Evolutionary conservation across 2,888 invertebrate genomes (phyloP).

Genomic region (Iselma pallidipennis): DNA sequence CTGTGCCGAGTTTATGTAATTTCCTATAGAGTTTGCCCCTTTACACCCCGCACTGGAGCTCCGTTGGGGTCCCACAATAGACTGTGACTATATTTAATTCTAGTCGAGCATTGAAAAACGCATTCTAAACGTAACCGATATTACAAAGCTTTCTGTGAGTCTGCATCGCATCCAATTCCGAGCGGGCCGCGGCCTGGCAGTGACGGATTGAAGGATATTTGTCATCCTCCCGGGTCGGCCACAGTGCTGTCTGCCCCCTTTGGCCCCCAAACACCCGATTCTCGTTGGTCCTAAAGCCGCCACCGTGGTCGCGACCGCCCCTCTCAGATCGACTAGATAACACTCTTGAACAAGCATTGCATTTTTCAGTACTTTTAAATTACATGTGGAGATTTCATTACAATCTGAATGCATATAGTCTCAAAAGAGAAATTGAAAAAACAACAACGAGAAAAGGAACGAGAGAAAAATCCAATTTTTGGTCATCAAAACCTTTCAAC

Average conservation of each 20-base stretch:
- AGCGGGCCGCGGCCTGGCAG: constrained; percentile 62
- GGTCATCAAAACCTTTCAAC: neutral
- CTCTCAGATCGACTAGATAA: constrained; percentile 49
- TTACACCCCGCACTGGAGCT: constrained; percentile 47
- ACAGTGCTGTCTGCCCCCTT: constrained; percentile 54
- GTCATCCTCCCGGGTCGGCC: constrained; percentile 66
- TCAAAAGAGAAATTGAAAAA: neutral
- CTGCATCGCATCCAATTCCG: constrained; percentile 59
- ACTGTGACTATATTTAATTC: constrained; percentile 41
- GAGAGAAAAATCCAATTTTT: neutral
- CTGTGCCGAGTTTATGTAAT: constrained; percentile 60
- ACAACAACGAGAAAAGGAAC: neutral
- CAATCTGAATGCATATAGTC: neutral
- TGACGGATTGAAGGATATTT: constrained; percentile 72
- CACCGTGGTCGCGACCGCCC: constrained; percentile 33
- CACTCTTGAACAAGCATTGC: constrained; percentile 52
- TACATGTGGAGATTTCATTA: constrained; percentile 47
- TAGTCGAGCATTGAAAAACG: constrained; percentile 23
- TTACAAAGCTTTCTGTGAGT: constrained; percentile 59
- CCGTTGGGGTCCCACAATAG: constrained; percentile 50
- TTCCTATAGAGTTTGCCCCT: constrained; percentile 58
- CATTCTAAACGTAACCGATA: constrained; percentile 54
- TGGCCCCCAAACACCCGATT: constrained; percentile 39
- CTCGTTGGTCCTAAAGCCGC: constrained; percentile 39
- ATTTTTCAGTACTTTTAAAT: constrained; percentile 50